phyloP scores from a whole-genome alignment of 2,113 vertebrate genomes.

The Rhynchomys soricoides region DNA sequence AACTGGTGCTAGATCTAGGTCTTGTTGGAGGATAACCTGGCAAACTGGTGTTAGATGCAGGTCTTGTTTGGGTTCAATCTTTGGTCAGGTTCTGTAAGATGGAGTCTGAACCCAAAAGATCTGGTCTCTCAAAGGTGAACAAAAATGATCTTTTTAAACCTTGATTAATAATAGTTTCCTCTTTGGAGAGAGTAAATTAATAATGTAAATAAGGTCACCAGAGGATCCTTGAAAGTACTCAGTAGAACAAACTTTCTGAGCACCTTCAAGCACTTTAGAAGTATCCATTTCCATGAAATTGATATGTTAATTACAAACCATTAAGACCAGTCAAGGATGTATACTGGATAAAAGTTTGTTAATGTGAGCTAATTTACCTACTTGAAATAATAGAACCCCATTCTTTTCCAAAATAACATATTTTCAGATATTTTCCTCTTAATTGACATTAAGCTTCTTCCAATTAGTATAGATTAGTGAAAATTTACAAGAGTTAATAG shows the following conservation, averaged over 20 bases:
- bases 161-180: slow-evolving; percentile 56
- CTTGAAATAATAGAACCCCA: slow-evolving; percentile 76
- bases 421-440: slow-evolving; percentile 64
- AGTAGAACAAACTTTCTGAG: slow-evolving; percentile 77
- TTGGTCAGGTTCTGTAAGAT: too few species aligned
- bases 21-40: too few species aligned
- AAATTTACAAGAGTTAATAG: slow-evolving; percentile 69
- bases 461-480: slow-evolving; percentile 78
- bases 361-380: slow-evolving; percentile 74
- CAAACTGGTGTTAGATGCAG: too few species aligned
- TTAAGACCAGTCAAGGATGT: slow-evolving; percentile 76
- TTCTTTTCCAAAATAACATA: slow-evolving; percentile 70
- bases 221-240: slow-evolving; percentile 75
- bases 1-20: too few species aligned
- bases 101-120: too few species aligned
- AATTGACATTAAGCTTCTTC: slow-evolving; percentile 78
- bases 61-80: too few species aligned
- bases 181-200: slow-evolving; percentile 70
- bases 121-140: not conserved
- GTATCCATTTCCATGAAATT: slow-evolving; percentile 76
- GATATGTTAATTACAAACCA: slow-evolving; percentile 78
- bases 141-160: slow-evolving; percentile 37
- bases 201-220: slow-evolving; percentile 76
- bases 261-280: slow-evolving; percentile 70
- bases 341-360: slow-evolving; percentile 78